Conservation (phyloP, 2,113 vertebrate species). For the Urocynchramus pylzowi region DNA sequence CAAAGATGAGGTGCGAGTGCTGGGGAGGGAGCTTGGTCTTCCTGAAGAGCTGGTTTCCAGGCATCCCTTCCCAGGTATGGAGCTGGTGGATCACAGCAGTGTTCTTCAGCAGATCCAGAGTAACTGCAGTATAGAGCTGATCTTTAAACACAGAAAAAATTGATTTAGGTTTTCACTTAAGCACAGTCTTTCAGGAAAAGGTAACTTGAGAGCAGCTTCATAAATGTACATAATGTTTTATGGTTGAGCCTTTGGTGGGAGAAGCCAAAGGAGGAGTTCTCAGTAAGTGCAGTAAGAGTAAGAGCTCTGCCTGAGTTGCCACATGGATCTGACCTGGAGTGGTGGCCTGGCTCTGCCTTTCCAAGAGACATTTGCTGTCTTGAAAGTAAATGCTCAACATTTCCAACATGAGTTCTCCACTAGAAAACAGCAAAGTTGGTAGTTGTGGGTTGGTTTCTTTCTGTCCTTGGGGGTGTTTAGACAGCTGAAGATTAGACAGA, state of each 20-base stretch:
- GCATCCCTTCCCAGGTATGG: conserved; percentile 93
- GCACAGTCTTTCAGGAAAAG: background rate
- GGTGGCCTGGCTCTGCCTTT: background rate
- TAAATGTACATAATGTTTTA: accelerated
- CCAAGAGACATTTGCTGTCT: background rate
- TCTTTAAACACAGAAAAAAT: background rate
- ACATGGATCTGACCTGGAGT: background rate
- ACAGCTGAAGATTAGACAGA: background rate
- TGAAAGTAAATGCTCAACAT: background rate
- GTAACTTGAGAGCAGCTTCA: background rate
- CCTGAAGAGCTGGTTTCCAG: conserved; percentile 94
- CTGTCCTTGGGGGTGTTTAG: background rate
- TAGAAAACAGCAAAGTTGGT: background rate
- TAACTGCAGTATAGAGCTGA: background rate
- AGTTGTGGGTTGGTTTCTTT: background rate
- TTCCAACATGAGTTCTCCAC: background rate
- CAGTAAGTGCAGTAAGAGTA: background rate
- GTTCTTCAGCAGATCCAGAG: background rate
- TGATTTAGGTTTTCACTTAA: background rate
- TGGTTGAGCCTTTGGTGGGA: background rate
- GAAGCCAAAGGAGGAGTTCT: background rate
- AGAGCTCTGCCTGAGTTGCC: background rate
- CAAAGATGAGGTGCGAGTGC: conserved; percentile 94
- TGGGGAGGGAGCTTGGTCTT: conserved; percentile 93
- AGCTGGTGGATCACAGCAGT: background rate